Percentiles rank a stretch among this genome's conserved stretches.
Evolutionary conservation across 2,888 invertebrate species (phyloP).

Genomic region (Arge pagana): DNA sequence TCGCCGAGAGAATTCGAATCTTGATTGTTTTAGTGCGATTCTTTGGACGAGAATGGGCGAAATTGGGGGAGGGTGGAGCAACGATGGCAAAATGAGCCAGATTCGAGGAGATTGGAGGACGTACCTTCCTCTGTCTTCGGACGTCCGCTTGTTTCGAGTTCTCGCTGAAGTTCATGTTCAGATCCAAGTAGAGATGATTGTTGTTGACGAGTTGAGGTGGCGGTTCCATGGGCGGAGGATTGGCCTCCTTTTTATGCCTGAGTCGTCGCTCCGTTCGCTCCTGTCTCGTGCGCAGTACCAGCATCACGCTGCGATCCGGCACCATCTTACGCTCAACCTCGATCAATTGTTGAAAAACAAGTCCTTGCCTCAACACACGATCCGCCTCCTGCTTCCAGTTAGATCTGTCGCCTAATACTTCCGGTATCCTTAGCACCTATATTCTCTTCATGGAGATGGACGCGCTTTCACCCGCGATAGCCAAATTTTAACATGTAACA

Average conservation of each 20-base stretch:
- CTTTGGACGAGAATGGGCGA: too few relatives aligned
- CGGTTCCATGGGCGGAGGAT: slow-evolving; percentile 47
- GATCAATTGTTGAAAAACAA: background rate
- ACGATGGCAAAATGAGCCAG: too few relatives aligned
- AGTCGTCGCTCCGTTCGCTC: slow-evolving; percentile 47
- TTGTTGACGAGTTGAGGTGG: slow-evolving; percentile 44
- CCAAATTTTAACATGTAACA: slow-evolving; percentile 23
- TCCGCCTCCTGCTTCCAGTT: background rate
- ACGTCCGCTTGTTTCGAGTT: slow-evolving; percentile 36
- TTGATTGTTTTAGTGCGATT: too few relatives aligned
- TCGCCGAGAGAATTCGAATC: too few relatives aligned
- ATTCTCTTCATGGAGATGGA: background rate
- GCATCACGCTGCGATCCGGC: slow-evolving; percentile 45
- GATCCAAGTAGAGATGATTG: slow-evolving; percentile 44
- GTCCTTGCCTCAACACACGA: background rate
- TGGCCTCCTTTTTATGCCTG: slow-evolving; percentile 46
- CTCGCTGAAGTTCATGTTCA: slow-evolving; percentile 45
- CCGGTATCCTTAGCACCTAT: background rate
- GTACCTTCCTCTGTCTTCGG: slow-evolving; percentile 39
- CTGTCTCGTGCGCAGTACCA: slow-evolving; percentile 46
- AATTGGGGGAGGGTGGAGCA: too few relatives aligned
- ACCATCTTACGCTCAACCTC: slow-evolving; percentile 28
- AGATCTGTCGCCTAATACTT: background rate
- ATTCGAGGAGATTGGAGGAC: too few relatives aligned
- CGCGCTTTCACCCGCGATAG: background rate